Percentiles rank a stretch among this genome's conserved stretches.
Conservation (phyloP, 2,888 invertebrate genomes). For the Allygus modestus region DNA sequence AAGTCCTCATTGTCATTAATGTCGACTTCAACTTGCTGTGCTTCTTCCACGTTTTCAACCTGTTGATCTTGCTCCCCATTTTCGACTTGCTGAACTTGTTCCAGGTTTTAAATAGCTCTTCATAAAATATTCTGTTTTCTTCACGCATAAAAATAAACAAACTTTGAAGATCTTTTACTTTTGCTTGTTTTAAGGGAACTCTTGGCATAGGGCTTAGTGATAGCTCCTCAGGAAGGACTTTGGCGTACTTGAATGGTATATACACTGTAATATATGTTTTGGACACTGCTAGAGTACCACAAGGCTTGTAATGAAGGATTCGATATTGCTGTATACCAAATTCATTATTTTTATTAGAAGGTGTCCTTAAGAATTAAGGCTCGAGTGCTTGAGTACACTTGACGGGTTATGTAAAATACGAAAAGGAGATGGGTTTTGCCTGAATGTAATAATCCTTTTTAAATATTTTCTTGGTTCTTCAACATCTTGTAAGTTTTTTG, state of each 20-base stretch:
- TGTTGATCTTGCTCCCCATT: no score
- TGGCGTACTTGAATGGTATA: conserved; percentile 17
- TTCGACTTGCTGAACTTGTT: no score
- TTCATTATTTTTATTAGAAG: neutral
- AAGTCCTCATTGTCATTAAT: no score
- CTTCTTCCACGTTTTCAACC: no score
- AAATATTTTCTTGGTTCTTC: conserved; percentile 37
- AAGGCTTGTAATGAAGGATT: conserved; percentile 37
- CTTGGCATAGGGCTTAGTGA: neutral
- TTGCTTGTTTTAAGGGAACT: conserved; percentile 21
- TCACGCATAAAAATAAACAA: no score
- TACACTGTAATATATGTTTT: conserved; percentile 10
- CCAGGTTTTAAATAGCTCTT: no score
- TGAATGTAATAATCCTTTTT: conserved; percentile 5
- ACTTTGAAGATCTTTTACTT: conserved; percentile 38
- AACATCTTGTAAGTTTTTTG: conserved; percentile 30
- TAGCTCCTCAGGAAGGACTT: neutral
- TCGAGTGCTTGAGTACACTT: conserved; percentile 32
- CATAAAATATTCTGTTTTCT: no score
- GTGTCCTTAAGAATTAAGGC: conserved; percentile 32
- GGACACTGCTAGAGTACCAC: conserved; percentile 37
- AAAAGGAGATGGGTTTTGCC: conserved; percentile 44
- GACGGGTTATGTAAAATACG: neutral
- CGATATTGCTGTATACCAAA: conserved; percentile 51
- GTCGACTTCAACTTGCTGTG: no score